phyloP scores from a whole-genome alignment of 2,888 invertebrate species.

The Sericinus montela region DNA sequence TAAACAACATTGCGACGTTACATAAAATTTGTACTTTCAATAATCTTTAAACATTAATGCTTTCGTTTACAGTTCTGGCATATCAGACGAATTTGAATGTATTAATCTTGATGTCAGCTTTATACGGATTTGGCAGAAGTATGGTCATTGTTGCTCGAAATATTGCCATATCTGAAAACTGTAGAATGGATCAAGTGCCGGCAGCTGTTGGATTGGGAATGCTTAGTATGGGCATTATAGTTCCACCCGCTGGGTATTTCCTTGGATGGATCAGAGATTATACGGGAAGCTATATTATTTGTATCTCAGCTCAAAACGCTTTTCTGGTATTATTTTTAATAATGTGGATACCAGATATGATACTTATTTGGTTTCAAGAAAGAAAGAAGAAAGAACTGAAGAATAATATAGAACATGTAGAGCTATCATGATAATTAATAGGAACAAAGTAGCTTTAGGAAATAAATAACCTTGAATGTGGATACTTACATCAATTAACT shows the following conservation, averaged over 20 bases:
- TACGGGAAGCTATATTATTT: constrained; percentile 80
- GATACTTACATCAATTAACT: not conserved
- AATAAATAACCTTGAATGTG: no score
- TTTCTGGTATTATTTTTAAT: constrained; percentile 73
- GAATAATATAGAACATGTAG: constrained; percentile 36
- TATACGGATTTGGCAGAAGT: constrained; percentile 86
- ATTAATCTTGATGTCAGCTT: constrained; percentile 75
- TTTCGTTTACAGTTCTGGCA: constrained; percentile 75
- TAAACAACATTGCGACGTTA: no score
- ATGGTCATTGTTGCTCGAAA: constrained; percentile 86
- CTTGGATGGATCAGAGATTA: constrained; percentile 83
- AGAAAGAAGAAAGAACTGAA: constrained; percentile 40
- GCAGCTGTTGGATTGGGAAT: constrained; percentile 86
- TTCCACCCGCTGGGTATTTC: constrained; percentile 82
- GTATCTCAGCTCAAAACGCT: constrained; percentile 81
- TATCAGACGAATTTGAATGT: constrained; percentile 75
- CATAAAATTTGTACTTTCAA: no score
- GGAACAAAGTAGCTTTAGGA: no score
- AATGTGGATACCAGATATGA: constrained; percentile 81
- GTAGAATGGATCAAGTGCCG: constrained; percentile 78
- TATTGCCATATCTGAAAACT: constrained; percentile 83
- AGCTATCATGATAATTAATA: constrained; percentile 32
- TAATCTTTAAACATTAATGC: not conserved
- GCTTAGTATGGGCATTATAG: constrained; percentile 84
- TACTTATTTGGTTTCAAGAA: constrained; percentile 52